phyloP scores from a whole-genome alignment of 2,113 vertebrate species.

The Paedocypris sp. region DNA sequence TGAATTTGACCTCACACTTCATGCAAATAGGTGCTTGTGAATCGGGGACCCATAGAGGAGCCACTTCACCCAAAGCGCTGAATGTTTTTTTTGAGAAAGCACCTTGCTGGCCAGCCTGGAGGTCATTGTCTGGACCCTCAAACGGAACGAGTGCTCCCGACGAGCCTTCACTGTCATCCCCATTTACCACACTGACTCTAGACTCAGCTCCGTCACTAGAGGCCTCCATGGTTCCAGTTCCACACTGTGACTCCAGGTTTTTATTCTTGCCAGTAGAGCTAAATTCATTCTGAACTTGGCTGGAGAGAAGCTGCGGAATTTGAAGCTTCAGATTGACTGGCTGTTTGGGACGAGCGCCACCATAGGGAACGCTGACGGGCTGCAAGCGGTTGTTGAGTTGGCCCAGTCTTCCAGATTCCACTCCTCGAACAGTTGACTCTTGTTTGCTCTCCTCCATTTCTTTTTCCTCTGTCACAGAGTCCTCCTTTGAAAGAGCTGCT shows the following conservation, averaged over 20 bases:
- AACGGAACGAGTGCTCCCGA: constrained; percentile 59
- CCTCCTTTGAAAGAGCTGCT: constrained; percentile 83
- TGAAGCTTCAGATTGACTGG: constrained; percentile 88
- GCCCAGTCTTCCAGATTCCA: constrained; percentile 61
- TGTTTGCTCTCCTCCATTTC: constrained; percentile 97
- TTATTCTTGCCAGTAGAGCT: constrained; percentile 79
- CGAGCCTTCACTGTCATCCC: constrained; percentile 58
- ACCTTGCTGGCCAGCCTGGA: constrained; percentile 82
- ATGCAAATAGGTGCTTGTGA: constrained; percentile 95
- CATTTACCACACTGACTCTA: constrained; percentile 56
- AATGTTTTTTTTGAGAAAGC: constrained; percentile 68
- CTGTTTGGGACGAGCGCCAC: constrained; percentile 94
- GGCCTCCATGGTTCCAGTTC: constrained; percentile 28
- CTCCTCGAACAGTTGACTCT: constrained; percentile 72
- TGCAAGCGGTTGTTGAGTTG: constrained; percentile 64
- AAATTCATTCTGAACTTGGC: constrained; percentile 80
- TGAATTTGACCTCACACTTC: constrained; percentile 95
- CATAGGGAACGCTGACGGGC: constrained; percentile 80
- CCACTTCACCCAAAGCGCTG: constrained; percentile 82
- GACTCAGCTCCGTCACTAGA: constrained; percentile 41
- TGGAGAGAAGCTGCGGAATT: constrained; percentile 78
- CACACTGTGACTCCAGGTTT: constrained; percentile 66
- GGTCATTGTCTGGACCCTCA: constrained; percentile 91
- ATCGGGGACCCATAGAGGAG: constrained; percentile 96
- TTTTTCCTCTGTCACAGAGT: constrained; percentile 95